These are phyloP conservation scores for Drosophila melanica DNA, from an alignment of 1,140 invertebrate genomes.

Conservation along the genomic window DNA sequence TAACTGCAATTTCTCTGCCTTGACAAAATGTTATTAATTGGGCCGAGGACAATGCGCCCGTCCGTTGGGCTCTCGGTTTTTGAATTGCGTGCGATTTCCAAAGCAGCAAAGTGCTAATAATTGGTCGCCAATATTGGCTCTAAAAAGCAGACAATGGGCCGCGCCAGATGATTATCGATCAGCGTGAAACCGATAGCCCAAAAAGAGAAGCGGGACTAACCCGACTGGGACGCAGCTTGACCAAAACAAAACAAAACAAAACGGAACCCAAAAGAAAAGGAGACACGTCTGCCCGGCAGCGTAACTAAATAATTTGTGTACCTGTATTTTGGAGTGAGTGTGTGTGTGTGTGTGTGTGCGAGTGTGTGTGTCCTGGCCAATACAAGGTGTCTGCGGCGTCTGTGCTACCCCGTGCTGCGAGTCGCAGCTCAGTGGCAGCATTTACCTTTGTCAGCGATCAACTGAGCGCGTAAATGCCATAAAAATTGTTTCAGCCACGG, in stretches of 20 bases:
- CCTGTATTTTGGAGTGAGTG: conserved; percentile 43
- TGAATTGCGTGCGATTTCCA: conserved; percentile 60
- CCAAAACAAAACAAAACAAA: conserved; percentile 17
- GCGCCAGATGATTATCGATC: conserved; percentile 59
- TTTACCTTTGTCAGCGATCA: conserved; percentile 68
- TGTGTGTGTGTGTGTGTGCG: conserved; percentile 6
- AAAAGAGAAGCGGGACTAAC: neutral
- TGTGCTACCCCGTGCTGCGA: conserved; percentile 15
- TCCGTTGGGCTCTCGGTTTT: neutral
- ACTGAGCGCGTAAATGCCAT: conserved; percentile 80
- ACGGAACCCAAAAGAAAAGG: conserved; percentile 2
- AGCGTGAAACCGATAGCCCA: conserved; percentile 20
- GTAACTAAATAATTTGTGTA: conserved; percentile 81
- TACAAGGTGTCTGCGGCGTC: conserved; percentile 48
- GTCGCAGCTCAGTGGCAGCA: neutral
- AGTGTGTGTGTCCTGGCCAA: conserved; percentile 13
- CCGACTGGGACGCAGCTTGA: conserved; percentile 28
- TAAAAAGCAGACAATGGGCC: conserved; percentile 65
- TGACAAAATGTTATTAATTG: conserved; percentile 82
- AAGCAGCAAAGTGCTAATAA: conserved; percentile 73
- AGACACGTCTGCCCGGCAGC: conserved; percentile 54
- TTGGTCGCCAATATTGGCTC: conserved; percentile 49
- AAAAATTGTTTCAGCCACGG: conserved; percentile 80
- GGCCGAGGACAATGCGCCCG: conserved; percentile 54
- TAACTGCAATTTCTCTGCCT: conserved; percentile 67